A percentile compares a stretch with the other conserved stretches of the same genome.
Conservation (phyloP, 2,888 invertebrate genomes). For the Byasa hedistus region DNA sequence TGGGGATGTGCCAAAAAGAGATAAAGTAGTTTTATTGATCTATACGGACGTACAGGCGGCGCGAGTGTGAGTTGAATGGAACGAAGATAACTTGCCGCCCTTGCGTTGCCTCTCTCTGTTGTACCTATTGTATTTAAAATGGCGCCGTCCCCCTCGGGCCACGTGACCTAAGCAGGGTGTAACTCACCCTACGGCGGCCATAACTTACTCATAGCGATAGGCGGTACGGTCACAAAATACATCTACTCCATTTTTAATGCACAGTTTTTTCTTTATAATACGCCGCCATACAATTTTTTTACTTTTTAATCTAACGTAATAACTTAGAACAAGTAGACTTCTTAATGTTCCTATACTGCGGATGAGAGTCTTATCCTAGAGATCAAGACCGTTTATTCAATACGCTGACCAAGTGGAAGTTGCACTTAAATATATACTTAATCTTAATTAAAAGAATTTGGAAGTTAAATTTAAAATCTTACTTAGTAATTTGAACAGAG, state of each 20-base stretch:
- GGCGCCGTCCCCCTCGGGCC: slow-evolving; percentile 64
- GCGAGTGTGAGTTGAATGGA: slow-evolving; percentile 80
- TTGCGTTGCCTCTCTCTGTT: slow-evolving; percentile 64
- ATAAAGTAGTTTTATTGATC: slow-evolving; percentile 82
- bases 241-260: slow-evolving; percentile 56
- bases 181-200: slow-evolving; percentile 80
- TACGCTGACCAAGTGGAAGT: too few species aligned
- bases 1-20: slow-evolving; percentile 81
- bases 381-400: too few species aligned
- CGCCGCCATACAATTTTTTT: slow-evolving; percentile 22
- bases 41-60: slow-evolving; percentile 78
- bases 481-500: neutral
- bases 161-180: slow-evolving; percentile 81
- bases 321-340: too few species aligned
- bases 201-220: slow-evolving; percentile 80
- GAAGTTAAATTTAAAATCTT: neutral
- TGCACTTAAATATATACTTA: neutral
- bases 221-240: slow-evolving; percentile 76
- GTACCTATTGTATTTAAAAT: slow-evolving; percentile 48
- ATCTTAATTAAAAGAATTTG: neutral
- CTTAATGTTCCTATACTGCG: too few species aligned
- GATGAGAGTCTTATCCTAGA: too few species aligned
- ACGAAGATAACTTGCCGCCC: slow-evolving; percentile 81
- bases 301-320: neutral
- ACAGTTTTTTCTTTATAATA: slow-evolving; percentile 38